Evolutionary conservation across 2,888 invertebrate species (phyloP).

Genomic region (Cosmia trapezina): DNA sequence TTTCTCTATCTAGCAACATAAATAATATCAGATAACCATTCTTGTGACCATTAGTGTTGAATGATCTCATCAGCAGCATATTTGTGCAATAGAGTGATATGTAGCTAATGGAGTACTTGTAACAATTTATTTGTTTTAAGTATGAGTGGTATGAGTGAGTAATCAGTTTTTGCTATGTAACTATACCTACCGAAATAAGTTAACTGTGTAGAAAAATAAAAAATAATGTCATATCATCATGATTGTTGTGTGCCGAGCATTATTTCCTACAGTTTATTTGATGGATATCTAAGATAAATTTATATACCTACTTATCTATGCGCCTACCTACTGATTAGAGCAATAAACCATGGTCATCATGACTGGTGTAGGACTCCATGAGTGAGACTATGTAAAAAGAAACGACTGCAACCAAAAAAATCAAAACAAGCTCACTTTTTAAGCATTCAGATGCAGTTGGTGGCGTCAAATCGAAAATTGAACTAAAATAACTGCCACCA

Average conservation of each 20-base stretch:
- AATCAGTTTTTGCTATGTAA: slow-evolving; percentile 1
- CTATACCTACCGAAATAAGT: background rate
- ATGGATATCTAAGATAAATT: background rate
- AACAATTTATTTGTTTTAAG: background rate
- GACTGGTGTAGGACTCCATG: background rate
- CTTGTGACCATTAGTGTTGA: no score
- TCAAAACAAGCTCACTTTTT: background rate
- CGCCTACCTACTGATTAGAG: background rate
- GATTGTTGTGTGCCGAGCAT: background rate
- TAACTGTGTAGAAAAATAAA: background rate
- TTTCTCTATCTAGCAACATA: background rate
- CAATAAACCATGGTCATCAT: background rate
- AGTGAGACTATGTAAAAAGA: background rate
- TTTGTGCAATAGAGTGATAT: background rate
- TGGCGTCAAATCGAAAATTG: no score
- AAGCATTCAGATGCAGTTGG: background rate
- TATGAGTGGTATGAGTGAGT: background rate
- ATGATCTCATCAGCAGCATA: slow-evolving; percentile 24
- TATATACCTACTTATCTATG: background rate
- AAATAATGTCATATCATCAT: slow-evolving; percentile 1
- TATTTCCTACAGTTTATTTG: slow-evolving; percentile 3
- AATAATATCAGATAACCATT: background rate
- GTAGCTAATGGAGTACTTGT: background rate
- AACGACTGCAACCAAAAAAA: background rate
- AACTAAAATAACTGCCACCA: background rate